Evolutionary conservation across 2,888 invertebrate genomes (phyloP), one percentile per base, ranked within the genome.

Genomic region (Schrankia costaestrigalis): DNA sequence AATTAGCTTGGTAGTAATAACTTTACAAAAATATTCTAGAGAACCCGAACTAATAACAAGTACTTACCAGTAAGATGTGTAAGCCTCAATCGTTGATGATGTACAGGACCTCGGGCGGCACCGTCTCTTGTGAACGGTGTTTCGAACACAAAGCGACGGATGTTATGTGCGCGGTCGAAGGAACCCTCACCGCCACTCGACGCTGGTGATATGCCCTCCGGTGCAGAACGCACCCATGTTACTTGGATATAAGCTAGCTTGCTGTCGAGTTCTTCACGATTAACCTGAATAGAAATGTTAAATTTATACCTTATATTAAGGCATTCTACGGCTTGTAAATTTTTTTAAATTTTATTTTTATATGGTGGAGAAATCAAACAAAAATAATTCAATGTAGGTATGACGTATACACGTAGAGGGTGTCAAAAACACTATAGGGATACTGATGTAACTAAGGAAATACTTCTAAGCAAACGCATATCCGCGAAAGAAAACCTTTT

Each of bases 191-290:
- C 89, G 27, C 91, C 91, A 45, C 51, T 46, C 1, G 46, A 37
- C 0, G 41, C 77, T 38, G 93, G 91, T 14, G 90, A 89, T 71
- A 94, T 94, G 1, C 97, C 97, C 35, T 93, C 93, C 0, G 97
- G 96, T 56, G 97, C 95, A 0, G 98, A 95, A 5, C 94, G 93
- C n/a, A 98, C 97, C 79, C 97, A 97, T 0, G 97, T 97, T 32
- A 98, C 95, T 90, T 98, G 98, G 63, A 98, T 95, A 74, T 97
- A 94, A 0, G 97, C 97, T 37, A 93, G 87, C 73, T 95, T 95
- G 19, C 92, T 85, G 84, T 97, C 97, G 38, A 97, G 78, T 30
- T 94, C 94, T 26, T 89, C 90, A 9, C 91, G 90, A 54, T 93
- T 91, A 26, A 96, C 94, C 93, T 93, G 58, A 1, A 21, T 13